Evolutionary conservation across 2,888 invertebrate genomes (phyloP), one percentile per base, ranked within the genome.

Genomic region (Emmelina monodactyla): DNA sequence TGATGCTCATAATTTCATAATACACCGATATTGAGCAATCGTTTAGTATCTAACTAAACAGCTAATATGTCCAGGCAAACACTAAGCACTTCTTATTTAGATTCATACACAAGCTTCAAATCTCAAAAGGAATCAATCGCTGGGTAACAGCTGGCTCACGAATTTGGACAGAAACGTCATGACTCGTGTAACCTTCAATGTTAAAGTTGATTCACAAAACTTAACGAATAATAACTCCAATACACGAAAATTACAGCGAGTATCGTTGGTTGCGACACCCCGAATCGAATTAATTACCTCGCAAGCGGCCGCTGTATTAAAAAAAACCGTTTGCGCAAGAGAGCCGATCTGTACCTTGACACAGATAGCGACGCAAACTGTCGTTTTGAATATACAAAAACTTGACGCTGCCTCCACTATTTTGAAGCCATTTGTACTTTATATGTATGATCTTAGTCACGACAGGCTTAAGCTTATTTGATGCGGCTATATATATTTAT

Each of bases 301-400:
- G 76, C 72, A 75, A 73, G 69, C 65, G 66, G 66, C 68, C 72
- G 71, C 62, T 59, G 76, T 70, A 73, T 73, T 68, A 73, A 75
- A 76, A n/a, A n/a, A 75, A 73, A 72, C 67, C 54, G 60, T 68
- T 78, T 78, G 70, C 76, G 78, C 75, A 79, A 79, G 58, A n/a
- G n/a, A 66, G 68, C 50, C 75, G 75, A 79, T 78, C 72, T 66
- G 67, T 57, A 79, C 78, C 78, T 78, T 79, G 78, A 78, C 78
- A 78, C 71, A 71, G 68, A 70, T 79, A 67, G 57, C 54, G 59
- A 62, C 62, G 32, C 60, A 64, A 73, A 73, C 67, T 78, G 78
- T 75, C 76, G 76, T 76, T 76, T 72, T 78, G 75, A 76, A 76
- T 76, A 76, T 70, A 76, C 73, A 78, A 78, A 76, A 78, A 78